phyloP scores from a whole-genome alignment of 2,797 vertebrate genomes.

The Decapterus maruadsi region DNA sequence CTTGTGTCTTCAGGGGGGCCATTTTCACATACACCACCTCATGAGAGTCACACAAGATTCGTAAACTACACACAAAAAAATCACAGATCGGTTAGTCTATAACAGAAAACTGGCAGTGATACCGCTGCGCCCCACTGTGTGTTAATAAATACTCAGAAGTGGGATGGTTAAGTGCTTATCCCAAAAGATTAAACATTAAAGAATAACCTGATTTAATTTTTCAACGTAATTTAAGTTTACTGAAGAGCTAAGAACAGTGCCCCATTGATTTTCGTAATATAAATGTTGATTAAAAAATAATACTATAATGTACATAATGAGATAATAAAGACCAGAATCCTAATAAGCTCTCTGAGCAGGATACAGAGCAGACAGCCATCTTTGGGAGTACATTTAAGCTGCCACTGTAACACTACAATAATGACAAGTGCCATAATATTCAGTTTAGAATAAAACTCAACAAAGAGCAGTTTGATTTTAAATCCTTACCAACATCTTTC shows the following conservation, averaged over 20 bases:
- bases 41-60: slow-evolving; percentile 53
- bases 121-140: slow-evolving; percentile 10
- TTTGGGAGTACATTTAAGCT: slow-evolving; percentile 11
- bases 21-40: slow-evolving; percentile 69
- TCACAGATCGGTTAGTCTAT: slow-evolving; percentile 52
- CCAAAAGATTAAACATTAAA: not conserved
- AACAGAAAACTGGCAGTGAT: slow-evolving; percentile 42
- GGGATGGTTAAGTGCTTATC: not conserved
- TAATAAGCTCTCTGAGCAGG: slow-evolving; percentile 5
- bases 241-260: not conserved
- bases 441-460: slow-evolving; percentile 35
- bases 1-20: slow-evolving; percentile 64
- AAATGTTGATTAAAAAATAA: not conserved
- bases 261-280: not conserved
- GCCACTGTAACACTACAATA: slow-evolving; percentile 11
- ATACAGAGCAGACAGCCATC: not conserved
- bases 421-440: slow-evolving; percentile 21
- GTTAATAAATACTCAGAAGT: slow-evolving; percentile 34
- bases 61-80: slow-evolving; percentile 40
- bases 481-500: slow-evolving; percentile 57
- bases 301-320: not conserved
- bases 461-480: slow-evolving; percentile 32
- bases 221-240: not conserved
- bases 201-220: not conserved
- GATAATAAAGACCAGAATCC: not conserved